A percentile compares a stretch with the other conserved stretches of the same genome.
Evolutionary conservation across 23 tunicate species (phyloP).

Genomic region (Diplosoma virens): DNA sequence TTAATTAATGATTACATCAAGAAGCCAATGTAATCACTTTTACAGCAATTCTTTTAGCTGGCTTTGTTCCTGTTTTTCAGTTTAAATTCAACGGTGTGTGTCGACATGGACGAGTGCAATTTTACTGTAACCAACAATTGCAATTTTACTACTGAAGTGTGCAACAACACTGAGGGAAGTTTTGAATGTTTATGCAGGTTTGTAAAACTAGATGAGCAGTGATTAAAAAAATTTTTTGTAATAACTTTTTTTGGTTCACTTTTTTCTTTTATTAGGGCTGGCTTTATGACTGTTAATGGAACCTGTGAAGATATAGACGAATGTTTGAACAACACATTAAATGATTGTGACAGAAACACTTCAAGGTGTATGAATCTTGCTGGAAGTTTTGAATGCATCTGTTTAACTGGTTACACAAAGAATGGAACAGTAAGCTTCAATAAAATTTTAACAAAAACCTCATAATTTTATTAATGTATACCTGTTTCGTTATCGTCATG

Average conservation of each 20-base stretch:
- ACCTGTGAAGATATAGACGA: constrained; percentile 44
- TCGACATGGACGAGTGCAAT: constrained; percentile 43
- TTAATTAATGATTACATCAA: too few species aligned
- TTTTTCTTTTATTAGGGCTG: constrained; percentile 2
- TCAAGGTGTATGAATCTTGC: constrained; percentile 3
- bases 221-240: neutral
- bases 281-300: constrained; percentile 16
- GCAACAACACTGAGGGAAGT: constrained; percentile 27
- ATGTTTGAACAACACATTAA: constrained; percentile 32
- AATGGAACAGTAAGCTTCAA: constrained; percentile 46
- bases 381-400: constrained; percentile 33
- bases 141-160: constrained; percentile 3
- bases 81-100: constrained; percentile 15
- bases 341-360: constrained; percentile 10
- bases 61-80: neutral
- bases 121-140: constrained; percentile 1
- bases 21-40: too few species aligned
- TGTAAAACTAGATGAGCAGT: too few species aligned
- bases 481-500: too few species aligned
- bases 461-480: too few species aligned
- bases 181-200: constrained; percentile 44
- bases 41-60: too few species aligned
- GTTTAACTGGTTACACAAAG: constrained; percentile 32
- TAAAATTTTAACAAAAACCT: too few species aligned
- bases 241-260: neutral